These are phyloP conservation scores for Arctocebus calabarensis DNA, from an alignment of 2,797 vertebrate species.

Conservation along the genomic window DNA sequence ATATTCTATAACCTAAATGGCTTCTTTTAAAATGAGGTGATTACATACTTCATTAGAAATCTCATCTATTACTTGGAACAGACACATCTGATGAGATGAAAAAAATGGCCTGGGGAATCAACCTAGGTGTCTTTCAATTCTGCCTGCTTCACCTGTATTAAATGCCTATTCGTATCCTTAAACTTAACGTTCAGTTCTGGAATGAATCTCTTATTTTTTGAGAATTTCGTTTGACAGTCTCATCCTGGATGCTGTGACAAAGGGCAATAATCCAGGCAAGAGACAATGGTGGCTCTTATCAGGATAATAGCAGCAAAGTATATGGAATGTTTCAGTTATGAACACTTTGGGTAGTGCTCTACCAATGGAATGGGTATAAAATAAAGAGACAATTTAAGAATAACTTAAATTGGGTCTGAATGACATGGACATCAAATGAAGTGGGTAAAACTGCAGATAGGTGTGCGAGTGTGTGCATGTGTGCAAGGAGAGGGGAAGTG, in stretches of 20 bases:
- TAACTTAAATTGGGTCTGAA: background rate
- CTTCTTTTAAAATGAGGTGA: background rate
- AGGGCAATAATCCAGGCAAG: background rate
- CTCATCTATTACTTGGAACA: background rate
- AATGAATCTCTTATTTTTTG: background rate
- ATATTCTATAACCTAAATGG: background rate
- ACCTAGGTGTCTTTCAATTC: background rate
- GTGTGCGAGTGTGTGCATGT: background rate
- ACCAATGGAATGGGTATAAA: background rate
- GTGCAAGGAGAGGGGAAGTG: background rate
- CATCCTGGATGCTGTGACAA: background rate
- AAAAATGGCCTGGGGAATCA: background rate
- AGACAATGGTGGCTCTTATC: background rate
- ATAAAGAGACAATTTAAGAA: background rate
- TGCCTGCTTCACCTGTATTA: background rate
- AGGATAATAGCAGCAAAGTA: background rate
- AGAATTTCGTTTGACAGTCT: background rate
- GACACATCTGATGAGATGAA: background rate
- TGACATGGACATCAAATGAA: background rate
- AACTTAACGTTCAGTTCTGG: background rate
- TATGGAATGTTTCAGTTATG: background rate
- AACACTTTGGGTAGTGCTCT: background rate
- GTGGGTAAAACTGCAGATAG: background rate
- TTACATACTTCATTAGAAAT: conserved; percentile 3
- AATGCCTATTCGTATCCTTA: background rate